These are phyloP conservation scores for Nothura maculosa DNA, from an alignment of 2,797 vertebrate species.

Conservation along the genomic window DNA sequence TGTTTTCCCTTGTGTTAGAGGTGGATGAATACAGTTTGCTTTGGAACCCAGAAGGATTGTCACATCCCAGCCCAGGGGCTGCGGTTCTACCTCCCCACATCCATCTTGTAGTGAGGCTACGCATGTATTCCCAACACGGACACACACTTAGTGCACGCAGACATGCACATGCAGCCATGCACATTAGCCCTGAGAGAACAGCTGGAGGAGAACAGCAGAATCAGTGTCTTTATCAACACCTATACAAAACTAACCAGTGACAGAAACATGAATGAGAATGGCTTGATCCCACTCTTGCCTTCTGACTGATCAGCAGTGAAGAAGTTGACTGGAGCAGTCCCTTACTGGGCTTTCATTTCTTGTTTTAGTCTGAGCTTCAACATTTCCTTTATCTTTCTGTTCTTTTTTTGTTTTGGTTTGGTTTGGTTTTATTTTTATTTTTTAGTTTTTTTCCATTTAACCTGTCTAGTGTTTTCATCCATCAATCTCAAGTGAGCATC, in stretches of 20 bases:
- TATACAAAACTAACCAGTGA: not conserved
- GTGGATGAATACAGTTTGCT: not conserved
- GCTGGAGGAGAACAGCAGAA: too few relatives aligned
- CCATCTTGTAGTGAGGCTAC: not conserved
- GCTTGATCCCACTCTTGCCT: rapidly evolving
- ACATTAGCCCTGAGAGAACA: not conserved
- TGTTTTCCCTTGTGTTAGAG: not conserved
- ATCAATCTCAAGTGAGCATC: not conserved
- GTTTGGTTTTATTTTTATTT: too few relatives aligned
- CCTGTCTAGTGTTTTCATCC: too few relatives aligned
- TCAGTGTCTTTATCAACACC: not conserved
- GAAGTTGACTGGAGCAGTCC: not conserved
- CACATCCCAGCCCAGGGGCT: not conserved
- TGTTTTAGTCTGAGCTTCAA: not conserved
- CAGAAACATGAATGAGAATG: not conserved
- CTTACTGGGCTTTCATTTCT: not conserved
- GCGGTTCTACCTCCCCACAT: not conserved
- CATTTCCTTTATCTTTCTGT: not conserved
- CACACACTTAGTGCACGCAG: too few relatives aligned
- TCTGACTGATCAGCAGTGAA: not conserved
- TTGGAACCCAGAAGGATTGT: not conserved
- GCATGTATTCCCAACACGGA: rapidly evolving
- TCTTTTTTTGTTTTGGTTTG: too few relatives aligned
- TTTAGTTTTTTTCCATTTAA: not conserved
- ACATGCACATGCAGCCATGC: rapidly evolving